Conservation (phyloP, 2,797 vertebrate genomes). For the Poeciliopsis gracilis region DNA sequence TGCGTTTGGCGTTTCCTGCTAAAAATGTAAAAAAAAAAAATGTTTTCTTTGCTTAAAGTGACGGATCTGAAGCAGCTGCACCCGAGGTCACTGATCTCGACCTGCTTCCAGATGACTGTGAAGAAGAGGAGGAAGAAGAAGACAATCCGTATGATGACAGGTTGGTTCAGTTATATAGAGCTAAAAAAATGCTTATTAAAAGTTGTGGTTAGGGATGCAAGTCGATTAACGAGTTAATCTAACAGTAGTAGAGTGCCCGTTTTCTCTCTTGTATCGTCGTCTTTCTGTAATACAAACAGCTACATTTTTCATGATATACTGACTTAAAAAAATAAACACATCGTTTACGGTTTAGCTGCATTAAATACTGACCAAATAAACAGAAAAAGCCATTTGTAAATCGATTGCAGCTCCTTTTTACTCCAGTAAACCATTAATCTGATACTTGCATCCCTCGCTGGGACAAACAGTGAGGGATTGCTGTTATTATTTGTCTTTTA, state of each 20-base stretch:
- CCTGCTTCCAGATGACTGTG: constrained; percentile 62
- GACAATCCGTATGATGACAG: constrained; percentile 60
- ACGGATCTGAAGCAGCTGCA: constrained; percentile 28
- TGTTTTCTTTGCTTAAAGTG: constrained; percentile 28
- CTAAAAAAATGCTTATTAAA: background rate
- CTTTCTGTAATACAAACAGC: no score
- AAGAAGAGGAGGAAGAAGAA: constrained; percentile 56
- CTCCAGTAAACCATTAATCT: no score
- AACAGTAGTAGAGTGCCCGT: no score
- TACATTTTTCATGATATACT: no score
- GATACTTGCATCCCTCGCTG: no score
- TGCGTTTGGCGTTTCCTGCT: background rate
- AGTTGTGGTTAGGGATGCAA: background rate
- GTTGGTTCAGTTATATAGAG: constrained; percentile 24
- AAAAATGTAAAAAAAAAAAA: background rate
- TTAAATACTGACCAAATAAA: no score
- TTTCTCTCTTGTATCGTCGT: no score
- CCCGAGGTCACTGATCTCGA: constrained; percentile 42
- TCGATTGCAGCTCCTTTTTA: no score
- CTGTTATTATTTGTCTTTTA: background rate
- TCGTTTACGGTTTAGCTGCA: no score
- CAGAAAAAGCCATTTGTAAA: no score
- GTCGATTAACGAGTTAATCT: no score
- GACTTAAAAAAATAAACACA: no score
- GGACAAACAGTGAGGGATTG: background rate